Base-by-base conservation (phyloP, 2,113 vertebrate genomes). In the Oreochromis niloticus region DNA sequence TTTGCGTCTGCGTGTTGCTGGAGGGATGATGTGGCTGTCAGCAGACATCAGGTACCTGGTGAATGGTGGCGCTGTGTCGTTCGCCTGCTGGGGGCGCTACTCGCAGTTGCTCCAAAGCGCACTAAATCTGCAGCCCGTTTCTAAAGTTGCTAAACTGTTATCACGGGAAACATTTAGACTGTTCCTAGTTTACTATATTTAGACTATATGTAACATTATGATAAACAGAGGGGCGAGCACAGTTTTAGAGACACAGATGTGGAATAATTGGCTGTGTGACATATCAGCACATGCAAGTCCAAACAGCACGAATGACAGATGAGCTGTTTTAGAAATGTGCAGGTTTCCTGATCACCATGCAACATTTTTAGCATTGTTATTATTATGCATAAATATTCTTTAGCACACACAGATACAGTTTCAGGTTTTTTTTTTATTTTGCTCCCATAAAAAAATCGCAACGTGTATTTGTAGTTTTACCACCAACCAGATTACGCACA, bases 21-120 rank as follows among this genome's bases (percentile, higher is more conserved):
- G 80, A 19, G 36, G 80, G 83, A 86, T 94, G 92, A 93, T 93
- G 94, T 95, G 94, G 92, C 92, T 82, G 90, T 87, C 89, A 89
- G 85, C 89, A 83, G 82, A 85, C 89, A 87, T 89, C 80, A 92
- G 90, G 88, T 89, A 90, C 78, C 73, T 27, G 24, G 82, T 85
- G 75, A 87, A 89, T 84, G 39, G 52, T 80, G 85, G 71, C 48
- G 55, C 80, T 85, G 75, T 83, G 55, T 71, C 8, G 7, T 52
- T 32, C 16, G 59, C 91, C 91, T 32, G 82, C 39, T n/a, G 89
- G 85, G 34, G 91, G 92, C 86, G 91, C 89, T 88, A 52, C 83
- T 83, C 39, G 55, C 59, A 80, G 66, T 80, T 85, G 87, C 36
- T 50, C 27, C 36, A 14, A 32, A 83, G 10, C 9, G 85, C 80